Base-by-base conservation (phyloP, 1,140 invertebrate species). In the Ceratitis capitata region DNA sequence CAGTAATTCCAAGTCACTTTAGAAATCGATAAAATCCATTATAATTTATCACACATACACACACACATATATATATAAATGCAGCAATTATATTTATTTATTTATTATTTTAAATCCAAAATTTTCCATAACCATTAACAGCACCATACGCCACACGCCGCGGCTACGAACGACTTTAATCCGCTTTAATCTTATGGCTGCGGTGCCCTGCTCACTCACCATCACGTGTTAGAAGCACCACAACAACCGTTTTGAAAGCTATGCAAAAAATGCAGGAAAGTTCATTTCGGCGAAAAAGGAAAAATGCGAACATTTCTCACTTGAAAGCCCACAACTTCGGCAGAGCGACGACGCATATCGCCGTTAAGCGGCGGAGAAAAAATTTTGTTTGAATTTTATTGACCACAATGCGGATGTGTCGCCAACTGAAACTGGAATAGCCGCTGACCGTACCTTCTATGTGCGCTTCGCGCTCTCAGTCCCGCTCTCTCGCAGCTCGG, bases 331-430 rank as follows among this genome's bases (percentile, higher is more conserved):
- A 23, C 39, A 45, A n/a, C 51, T 56, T 56, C 51, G 51, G 51
- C 51, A 53, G 49, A 29, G 64, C 39, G 6, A 56, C 51, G 23
- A 42, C 39, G n/a, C n/a, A n/a, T n/a, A n/a, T n/a, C n/a, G n/a
- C n/a, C n/a, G n/a, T n/a, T n/a, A n/a, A n/a, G n/a, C n/a, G n/a
- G n/a, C n/a, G n/a, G n/a, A n/a, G n/a, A n/a, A 19, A 78, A 45
- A 78, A 45, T 9, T 3, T 19, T 47, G 69, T 78, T 3, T 26
- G n/a, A n/a, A n/a, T 42, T 78, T 47, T 78, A 32, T 78, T 78
- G 69, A 78, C 69, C 39, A 78, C 69, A 78, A 78, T 78, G 35
- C 82, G 82, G 82, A 51, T 83, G 29, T 51, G 47, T 83, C 82
- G 82, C 45, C 42, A 83, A 51, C 35, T 74, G 23, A 78, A 78